These are phyloP conservation scores for Apus apus DNA, from an alignment of 2,113 vertebrate species.

Conservation along the genomic window DNA sequence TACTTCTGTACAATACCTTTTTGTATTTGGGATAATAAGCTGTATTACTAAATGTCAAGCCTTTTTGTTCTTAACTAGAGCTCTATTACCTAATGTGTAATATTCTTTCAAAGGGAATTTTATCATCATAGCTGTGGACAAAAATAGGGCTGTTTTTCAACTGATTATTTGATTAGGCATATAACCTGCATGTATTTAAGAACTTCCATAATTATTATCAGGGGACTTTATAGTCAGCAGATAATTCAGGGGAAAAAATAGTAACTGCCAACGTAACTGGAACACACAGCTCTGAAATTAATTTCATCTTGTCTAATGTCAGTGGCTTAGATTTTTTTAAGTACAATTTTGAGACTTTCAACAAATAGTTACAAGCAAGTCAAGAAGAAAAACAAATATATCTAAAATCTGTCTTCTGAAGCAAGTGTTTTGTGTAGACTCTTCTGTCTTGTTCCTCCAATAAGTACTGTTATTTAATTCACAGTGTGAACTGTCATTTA, in stretches of 20 bases:
- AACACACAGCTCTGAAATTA: constrained; percentile 22
- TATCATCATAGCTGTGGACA: neutral
- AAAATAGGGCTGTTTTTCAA: constrained; percentile 1
- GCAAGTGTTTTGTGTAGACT: neutral
- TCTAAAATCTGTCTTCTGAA: neutral
- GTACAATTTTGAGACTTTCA: neutral
- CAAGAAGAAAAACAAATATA: constrained; percentile 6
- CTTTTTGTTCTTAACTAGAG: neutral
- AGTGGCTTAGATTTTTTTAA: neutral
- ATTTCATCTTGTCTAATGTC: constrained; percentile 34
- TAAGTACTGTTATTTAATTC: neutral
- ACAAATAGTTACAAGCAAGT: neutral
- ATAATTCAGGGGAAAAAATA: neutral
- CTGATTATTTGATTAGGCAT: constrained; percentile 9
- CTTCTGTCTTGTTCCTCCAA: neutral
- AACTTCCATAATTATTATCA: neutral
- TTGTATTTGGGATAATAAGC: neutral
- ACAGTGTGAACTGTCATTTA: neutral
- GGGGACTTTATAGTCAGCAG: neutral
- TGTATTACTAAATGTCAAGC: neutral
- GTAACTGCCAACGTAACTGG: constrained; percentile 18
- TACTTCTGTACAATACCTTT: neutral
- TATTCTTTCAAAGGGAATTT: neutral
- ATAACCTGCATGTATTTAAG: neutral
- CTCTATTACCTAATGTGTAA: neutral